Evolutionary conservation across 2,113 vertebrate genomes (phyloP).

Genomic region (Hirundichthys speculiger): DNA sequence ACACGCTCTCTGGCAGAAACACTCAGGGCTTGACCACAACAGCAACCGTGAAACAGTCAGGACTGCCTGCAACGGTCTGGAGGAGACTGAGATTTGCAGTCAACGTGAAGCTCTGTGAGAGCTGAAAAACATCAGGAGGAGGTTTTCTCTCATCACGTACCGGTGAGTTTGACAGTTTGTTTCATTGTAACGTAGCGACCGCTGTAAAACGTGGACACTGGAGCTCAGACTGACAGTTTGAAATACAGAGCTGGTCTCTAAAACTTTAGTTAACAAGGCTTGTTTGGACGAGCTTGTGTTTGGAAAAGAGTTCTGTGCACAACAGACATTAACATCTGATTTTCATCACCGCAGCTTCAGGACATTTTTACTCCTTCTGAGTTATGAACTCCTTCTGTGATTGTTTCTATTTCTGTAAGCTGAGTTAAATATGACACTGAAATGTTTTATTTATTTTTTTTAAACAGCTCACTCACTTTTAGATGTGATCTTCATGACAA

Average conservation of each 20-base stretch:
- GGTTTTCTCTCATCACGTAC: constrained; percentile 33
- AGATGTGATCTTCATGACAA: background rate
- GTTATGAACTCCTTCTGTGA: no score
- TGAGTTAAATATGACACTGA: no score
- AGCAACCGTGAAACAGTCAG: constrained; percentile 52
- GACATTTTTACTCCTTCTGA: no score
- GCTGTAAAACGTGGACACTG: constrained; percentile 5
- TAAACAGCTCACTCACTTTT: background rate
- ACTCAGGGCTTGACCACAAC: constrained; percentile 61
- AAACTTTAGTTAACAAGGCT: constrained; percentile 23
- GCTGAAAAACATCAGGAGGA: constrained; percentile 36
- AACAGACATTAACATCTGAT: constrained; percentile 18
- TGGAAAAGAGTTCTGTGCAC: constrained; percentile 22
- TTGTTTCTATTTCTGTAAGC: no score
- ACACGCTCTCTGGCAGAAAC: constrained; percentile 20
- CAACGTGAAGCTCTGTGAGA: constrained; percentile 26
- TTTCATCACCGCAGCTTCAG: no score
- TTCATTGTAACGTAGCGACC: constrained; percentile 23
- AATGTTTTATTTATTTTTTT: no score
- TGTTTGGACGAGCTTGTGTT: constrained; percentile 22
- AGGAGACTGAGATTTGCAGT: constrained; percentile 27
- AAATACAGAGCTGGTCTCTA: constrained; percentile 4
- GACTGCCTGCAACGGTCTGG: constrained; percentile 48
- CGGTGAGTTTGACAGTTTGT: constrained; percentile 71
- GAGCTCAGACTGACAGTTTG: constrained; percentile 1